These are phyloP conservation scores for Parnassius apollo DNA, from an alignment of 2,888 invertebrate genomes.

Conservation along the genomic window DNA sequence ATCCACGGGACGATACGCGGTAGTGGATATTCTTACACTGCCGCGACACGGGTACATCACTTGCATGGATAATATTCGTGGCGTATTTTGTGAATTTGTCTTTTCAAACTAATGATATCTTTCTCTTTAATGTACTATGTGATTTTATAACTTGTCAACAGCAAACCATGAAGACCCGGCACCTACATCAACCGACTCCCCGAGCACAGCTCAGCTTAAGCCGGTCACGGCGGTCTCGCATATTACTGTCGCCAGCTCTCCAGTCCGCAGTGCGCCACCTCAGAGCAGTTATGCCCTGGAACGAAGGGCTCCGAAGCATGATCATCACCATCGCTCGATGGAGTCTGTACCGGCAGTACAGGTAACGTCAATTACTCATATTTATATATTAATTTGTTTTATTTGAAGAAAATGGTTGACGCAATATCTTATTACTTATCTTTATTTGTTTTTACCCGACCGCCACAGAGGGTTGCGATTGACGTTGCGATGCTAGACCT, in stretches of 20 bases:
- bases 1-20: too few relatives aligned
- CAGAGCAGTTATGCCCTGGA: constrained; percentile 80
- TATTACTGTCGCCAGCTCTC: constrained; percentile 82
- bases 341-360: constrained; percentile 75
- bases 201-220: constrained; percentile 61
- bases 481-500: too few relatives aligned
- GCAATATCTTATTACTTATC: too few relatives aligned
- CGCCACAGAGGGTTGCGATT: too few relatives aligned
- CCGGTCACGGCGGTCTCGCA: constrained; percentile 78
- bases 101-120: too few relatives aligned
- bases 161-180: constrained; percentile 53
- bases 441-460: too few relatives aligned
- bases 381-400: background rate
- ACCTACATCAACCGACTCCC: constrained; percentile 44
- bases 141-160: constrained; percentile 28
- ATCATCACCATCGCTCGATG: constrained; percentile 60
- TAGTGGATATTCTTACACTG: too few relatives aligned
- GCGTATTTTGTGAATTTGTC: too few relatives aligned
- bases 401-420: background rate
- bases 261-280: constrained; percentile 75
- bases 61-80: too few relatives aligned
- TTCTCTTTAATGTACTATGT: too few relatives aligned
- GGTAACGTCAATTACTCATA: constrained; percentile 37
- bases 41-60: too few relatives aligned
- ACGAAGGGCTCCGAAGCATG: constrained; percentile 56